phyloP scores from a whole-genome alignment of 2,888 invertebrate genomes.

The Mythimna impura region DNA sequence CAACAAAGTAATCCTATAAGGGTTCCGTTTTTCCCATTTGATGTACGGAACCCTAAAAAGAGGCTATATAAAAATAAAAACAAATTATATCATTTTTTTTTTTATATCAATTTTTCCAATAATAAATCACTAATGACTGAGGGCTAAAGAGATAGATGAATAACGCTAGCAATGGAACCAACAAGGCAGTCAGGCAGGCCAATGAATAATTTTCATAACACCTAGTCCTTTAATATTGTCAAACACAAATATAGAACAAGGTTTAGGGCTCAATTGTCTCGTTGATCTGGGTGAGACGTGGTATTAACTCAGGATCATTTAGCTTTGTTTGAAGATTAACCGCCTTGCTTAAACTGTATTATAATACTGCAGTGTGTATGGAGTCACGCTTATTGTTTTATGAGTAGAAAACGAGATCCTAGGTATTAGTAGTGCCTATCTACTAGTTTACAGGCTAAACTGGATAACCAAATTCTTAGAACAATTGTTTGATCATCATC shows the following conservation, averaged over 20 bases:
- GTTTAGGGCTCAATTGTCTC: slow-evolving; percentile 35
- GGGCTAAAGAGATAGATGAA: no score
- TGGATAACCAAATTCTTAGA: no score
- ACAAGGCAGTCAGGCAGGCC: background rate
- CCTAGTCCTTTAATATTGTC: slow-evolving; percentile 9
- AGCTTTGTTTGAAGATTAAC: slow-evolving; percentile 44
- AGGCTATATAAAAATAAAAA: no score
- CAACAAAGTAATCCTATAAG: no score
- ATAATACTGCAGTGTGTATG: background rate
- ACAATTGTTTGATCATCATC: no score
- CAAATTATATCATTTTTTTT: no score
- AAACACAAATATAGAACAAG: slow-evolving; percentile 26
- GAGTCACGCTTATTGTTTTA: background rate
- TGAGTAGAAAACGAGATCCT: background rate
- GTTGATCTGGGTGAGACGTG: slow-evolving; percentile 9
- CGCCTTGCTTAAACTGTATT: background rate
- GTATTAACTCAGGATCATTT: slow-evolving; percentile 30
- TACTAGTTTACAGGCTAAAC: no score
- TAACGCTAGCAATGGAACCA: no score
- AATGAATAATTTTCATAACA: slow-evolving; percentile 1
- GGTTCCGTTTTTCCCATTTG: no score
- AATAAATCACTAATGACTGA: no score
- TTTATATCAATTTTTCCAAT: no score
- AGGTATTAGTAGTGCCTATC: background rate
- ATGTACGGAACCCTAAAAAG: no score